Base-by-base conservation (phyloP, 2,113 vertebrate genomes). In the Odontesthes bonariensis region DNA sequence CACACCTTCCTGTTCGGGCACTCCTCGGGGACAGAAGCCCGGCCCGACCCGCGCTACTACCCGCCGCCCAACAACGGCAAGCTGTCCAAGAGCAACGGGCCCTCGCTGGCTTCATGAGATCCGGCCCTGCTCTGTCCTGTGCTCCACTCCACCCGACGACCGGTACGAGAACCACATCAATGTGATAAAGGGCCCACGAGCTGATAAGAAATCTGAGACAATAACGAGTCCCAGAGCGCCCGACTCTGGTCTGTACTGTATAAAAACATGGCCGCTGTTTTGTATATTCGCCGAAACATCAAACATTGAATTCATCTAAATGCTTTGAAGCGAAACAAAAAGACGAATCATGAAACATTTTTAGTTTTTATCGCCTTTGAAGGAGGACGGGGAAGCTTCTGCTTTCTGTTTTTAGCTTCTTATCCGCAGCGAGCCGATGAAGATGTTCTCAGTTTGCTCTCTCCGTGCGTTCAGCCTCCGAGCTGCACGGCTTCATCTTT, bases 1-100 rank as follows among this genome's bases (percentile, higher is more conserved):
- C 92, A 94, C 91, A 94, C 93, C 0, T 95, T 95, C 79, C 91
- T 95, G 44, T 95, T 94, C 5, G 91, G 94, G 11, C 88, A 85
- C 72, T 77, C 90, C 0, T 83, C 91, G 0, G 79, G 61, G 1
- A 44, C 86, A 1, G 90, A 93, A n/a, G 44, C 81, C 0, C 93
- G 82, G 0, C 33, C 83, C 1, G 86, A 88, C 9, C 90, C 82
- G 51, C 85, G 84, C 32, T 88, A 85, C 52, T 66, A 80, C 59
- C 77, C 90, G 0, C 77, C 71, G 1, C 77, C 91, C 33, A 82
- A 44, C 9, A 77, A 69, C 32, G 38, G 82, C 91, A 94, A 94
- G 86, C 82, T 86, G 82, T 77, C 88, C 13, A 93, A 94, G 74
- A 86, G 84, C 70, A 86, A 84, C 44, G 81, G 90, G 3, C 47